Evolutionary conservation across 2,797 vertebrate species (phyloP).

Genomic region (Alfaro cultratus): DNA sequence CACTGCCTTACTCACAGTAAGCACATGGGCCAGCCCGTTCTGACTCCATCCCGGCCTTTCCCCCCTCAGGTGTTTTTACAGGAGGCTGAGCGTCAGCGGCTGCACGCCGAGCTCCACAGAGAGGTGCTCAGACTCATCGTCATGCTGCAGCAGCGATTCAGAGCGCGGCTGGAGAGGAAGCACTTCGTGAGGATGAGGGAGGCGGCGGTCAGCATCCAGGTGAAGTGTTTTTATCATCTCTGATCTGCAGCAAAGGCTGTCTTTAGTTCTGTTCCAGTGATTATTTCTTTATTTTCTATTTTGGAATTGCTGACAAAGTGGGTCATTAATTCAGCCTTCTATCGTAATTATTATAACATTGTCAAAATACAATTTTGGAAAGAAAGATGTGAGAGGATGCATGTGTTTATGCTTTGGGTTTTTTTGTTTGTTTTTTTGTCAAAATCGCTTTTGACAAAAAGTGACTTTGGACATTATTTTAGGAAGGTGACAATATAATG

Average conservation of each 20-base stretch:
- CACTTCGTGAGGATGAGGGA: constrained; percentile 87
- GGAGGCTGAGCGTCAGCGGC: constrained; percentile 88
- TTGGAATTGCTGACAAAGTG: neutral
- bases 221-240: constrained; percentile 20
- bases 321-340: neutral
- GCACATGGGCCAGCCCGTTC: constrained; percentile 8
- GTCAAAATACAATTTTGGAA: neutral
- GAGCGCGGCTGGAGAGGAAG: constrained; percentile 86
- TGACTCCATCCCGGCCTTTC: constrained; percentile 26
- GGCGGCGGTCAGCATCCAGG: constrained; percentile 88
- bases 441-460: too few relatives aligned
- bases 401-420: too few relatives aligned
- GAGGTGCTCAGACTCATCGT: constrained; percentile 90
- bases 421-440: too few relatives aligned
- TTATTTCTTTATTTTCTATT: neutral
- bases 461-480: neutral
- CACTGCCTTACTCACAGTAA: constrained; percentile 10
- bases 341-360: neutral
- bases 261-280: neutral
- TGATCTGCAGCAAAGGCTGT: neutral
- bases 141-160: constrained; percentile 87
- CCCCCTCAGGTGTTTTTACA: constrained; percentile 90
- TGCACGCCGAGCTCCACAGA: constrained; percentile 90
- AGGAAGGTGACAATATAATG: neutral
- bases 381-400: neutral